phyloP scores from a whole-genome alignment of 2,797 vertebrate species.

The Nyctibius grandis region DNA sequence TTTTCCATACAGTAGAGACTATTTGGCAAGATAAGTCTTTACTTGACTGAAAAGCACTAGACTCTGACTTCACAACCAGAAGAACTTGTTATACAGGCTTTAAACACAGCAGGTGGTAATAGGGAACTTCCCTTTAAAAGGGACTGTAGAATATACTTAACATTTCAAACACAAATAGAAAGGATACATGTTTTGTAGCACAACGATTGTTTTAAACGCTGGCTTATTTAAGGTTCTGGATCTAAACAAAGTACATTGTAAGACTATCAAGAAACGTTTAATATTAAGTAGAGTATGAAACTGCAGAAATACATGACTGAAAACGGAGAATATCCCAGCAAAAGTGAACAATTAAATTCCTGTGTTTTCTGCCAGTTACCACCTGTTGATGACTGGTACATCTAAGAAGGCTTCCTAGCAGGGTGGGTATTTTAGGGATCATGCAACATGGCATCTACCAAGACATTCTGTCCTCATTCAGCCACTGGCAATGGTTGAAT shows the following conservation, averaged over 20 bases:
- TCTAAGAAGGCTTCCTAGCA: background rate
- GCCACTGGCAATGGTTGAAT: background rate
- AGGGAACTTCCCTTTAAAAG: constrained; percentile 38
- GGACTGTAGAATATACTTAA: background rate
- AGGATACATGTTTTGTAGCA: background rate
- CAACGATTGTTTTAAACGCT: background rate
- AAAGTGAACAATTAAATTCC: background rate
- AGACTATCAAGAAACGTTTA: background rate
- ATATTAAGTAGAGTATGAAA: background rate
- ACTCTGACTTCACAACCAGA: constrained; percentile 34
- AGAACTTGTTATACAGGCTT: constrained; percentile 56
- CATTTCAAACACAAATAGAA: background rate
- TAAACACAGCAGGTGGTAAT: constrained; percentile 44
- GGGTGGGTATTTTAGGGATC: background rate
- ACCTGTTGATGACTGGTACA: background rate
- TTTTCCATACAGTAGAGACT: background rate
- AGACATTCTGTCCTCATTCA: background rate
- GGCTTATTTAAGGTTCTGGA: background rate
- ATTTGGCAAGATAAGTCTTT: background rate
- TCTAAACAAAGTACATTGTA: background rate
- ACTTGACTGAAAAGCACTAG: constrained; percentile 15
- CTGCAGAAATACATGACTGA: background rate
- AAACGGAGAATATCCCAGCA: background rate
- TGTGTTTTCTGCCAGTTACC: background rate
- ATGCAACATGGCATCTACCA: background rate